Evolutionary conservation across 2,888 invertebrate species (phyloP).

Genomic region (Aporophyla lueneburgensis): DNA sequence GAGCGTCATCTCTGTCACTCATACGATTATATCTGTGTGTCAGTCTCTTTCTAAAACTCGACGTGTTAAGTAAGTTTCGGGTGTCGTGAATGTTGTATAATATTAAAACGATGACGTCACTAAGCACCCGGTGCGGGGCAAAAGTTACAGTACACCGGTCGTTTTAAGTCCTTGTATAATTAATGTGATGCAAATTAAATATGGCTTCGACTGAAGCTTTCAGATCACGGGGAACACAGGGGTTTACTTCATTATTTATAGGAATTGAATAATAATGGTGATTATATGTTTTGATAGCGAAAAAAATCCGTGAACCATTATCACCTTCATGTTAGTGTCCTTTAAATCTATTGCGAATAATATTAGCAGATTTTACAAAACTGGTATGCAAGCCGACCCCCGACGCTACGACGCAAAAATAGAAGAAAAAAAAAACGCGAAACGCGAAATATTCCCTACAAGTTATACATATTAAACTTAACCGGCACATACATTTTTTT

Average conservation of each 20-base stretch:
- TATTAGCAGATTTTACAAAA: too few relatives aligned
- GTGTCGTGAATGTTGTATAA: slow-evolving; percentile 18
- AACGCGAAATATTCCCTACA: too few relatives aligned
- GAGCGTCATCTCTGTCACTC: neutral
- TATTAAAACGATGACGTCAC: slow-evolving; percentile 37
- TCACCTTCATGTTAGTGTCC: too few relatives aligned
- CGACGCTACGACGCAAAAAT: too few relatives aligned
- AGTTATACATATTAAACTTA: too few relatives aligned
- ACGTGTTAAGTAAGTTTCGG: neutral
- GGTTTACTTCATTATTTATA: neutral
- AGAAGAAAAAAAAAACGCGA: too few relatives aligned
- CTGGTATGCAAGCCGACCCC: too few relatives aligned
- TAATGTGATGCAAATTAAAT: slow-evolving; percentile 50
- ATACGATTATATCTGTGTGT: neutral
- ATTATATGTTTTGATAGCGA: too few relatives aligned
- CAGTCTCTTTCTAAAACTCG: neutral
- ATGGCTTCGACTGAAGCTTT: slow-evolving; percentile 13
- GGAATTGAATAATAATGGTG: neutral
- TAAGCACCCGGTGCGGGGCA: slow-evolving; percentile 23
- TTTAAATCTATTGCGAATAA: too few relatives aligned
- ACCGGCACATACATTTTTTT: too few relatives aligned
- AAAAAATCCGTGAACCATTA: too few relatives aligned
- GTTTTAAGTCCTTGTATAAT: slow-evolving; percentile 42
- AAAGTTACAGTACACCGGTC: slow-evolving; percentile 30
- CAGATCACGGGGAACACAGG: slow-evolving; percentile 8